A percentile compares a stretch with the other conserved stretches of the same genome.
Conservation (phyloP, 2,888 invertebrate species). For the Gasteruption jaculator region DNA sequence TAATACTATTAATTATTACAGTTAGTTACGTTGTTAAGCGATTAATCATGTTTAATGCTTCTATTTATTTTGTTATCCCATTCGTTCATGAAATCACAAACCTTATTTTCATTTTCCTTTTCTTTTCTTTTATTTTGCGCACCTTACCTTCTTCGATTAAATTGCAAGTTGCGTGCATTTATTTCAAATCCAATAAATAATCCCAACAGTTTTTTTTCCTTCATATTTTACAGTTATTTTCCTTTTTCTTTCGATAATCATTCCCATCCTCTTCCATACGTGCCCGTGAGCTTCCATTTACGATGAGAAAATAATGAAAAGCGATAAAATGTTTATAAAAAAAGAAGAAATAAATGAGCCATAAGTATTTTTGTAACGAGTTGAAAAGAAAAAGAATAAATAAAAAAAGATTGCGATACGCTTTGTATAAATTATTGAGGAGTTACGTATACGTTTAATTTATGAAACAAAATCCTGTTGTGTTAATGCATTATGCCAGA, state of each 20-base stretch:
- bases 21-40: constrained; percentile 49
- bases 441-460: too few relatives aligned
- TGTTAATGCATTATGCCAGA: too few relatives aligned
- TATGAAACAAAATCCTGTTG: too few relatives aligned
- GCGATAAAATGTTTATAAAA: constrained; percentile 2
- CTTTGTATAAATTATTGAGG: constrained; percentile 39
- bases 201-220: constrained; percentile 1
- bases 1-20: constrained; percentile 40
- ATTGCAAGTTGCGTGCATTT: constrained; percentile 9
- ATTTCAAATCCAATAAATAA: constrained; percentile 3
- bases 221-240: constrained; percentile 3
- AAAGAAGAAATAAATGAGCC: too few relatives aligned
- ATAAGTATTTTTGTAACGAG: constrained; percentile 8
- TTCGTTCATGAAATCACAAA: too few relatives aligned
- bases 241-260: neutral
- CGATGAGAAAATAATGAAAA: constrained; percentile 5
- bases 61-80: constrained; percentile 52
- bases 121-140: too few relatives aligned
- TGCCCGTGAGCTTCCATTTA: too few relatives aligned
- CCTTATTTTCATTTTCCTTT: constrained; percentile 2
- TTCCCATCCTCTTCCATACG: neutral
- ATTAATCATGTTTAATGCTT: constrained; percentile 52
- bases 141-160: too few relatives aligned
- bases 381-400: constrained; percentile 1
- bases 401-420: constrained; percentile 8